These are phyloP conservation scores for Ibidorhyncha struthersii DNA, from an alignment of 2,113 vertebrate species.

Conservation along the genomic window DNA sequence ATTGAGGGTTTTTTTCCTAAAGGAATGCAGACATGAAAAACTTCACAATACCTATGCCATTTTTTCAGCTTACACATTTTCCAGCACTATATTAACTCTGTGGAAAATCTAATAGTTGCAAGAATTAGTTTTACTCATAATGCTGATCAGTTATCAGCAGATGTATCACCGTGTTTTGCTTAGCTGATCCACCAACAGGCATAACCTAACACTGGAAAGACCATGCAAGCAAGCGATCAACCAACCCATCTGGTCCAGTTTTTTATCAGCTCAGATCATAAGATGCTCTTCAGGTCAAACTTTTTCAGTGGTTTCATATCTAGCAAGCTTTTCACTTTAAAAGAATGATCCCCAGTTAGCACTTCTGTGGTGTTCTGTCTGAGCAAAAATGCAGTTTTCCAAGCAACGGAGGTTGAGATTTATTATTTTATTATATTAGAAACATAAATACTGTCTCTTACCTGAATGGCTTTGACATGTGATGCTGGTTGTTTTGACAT, in stretches of 20 bases:
- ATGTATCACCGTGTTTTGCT: background rate
- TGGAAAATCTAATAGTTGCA: background rate
- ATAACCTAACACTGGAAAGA: background rate
- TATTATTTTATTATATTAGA: constrained; percentile 31
- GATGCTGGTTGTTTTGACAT: constrained; percentile 96
- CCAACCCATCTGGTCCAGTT: background rate
- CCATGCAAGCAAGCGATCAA: background rate
- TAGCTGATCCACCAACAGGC: background rate
- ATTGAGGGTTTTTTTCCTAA: background rate
- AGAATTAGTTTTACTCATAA: background rate
- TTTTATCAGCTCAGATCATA: background rate
- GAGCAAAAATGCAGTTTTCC: background rate
- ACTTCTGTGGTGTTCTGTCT: background rate
- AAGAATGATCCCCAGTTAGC: constrained; percentile 18
- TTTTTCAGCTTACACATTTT: background rate
- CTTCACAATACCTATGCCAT: background rate
- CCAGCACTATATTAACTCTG: background rate
- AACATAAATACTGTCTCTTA: constrained; percentile 77
- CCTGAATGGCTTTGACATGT: constrained; percentile 97
- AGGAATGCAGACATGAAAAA: background rate
- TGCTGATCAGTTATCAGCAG: background rate
- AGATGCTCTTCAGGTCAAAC: background rate
- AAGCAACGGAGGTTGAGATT: background rate
- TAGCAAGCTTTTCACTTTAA: background rate
- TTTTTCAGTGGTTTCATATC: background rate